phyloP scores from a whole-genome alignment of 2,113 vertebrate species.

The Mixornis gularis region DNA sequence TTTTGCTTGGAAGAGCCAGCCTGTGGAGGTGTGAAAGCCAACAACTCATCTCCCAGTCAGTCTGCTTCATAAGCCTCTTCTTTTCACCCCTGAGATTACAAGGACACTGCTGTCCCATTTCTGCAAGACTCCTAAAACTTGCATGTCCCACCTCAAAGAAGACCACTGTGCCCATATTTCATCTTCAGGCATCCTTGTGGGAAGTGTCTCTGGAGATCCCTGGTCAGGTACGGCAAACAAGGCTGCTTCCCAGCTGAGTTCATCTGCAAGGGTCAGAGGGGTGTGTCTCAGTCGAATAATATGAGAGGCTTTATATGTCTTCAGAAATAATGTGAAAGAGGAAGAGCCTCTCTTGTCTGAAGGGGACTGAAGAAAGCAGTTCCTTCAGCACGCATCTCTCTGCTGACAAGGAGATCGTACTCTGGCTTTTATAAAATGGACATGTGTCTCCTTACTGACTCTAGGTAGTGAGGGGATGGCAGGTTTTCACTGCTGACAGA shows the following conservation, averaged over 20 bases:
- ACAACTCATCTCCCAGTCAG: not conserved
- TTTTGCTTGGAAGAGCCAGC: not conserved
- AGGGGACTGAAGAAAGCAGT: not conserved
- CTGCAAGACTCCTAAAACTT: not conserved
- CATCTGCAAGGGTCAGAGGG: not conserved
- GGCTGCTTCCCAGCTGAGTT: not conserved
- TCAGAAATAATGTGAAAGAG: not conserved
- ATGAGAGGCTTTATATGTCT: not conserved
- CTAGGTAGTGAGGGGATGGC: not conserved
- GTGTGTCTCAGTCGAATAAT: not conserved
- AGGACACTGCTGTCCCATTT: not conserved
- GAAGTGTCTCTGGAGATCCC: not conserved
- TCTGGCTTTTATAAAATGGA: not conserved
- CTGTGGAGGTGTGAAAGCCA: not conserved
- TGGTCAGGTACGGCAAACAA: not conserved
- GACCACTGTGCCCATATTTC: not conserved
- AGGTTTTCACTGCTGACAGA: not conserved
- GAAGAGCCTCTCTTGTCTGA: not conserved
- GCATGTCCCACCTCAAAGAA: not conserved
- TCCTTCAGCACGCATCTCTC: not conserved
- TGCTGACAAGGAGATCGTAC: not conserved
- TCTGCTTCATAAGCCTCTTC: not conserved
- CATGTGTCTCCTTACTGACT: not conserved
- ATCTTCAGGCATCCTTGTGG: not conserved
- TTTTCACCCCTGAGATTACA: not conserved